Conservation (phyloP, 2,113 vertebrate genomes). For the Otis tarda region DNA sequence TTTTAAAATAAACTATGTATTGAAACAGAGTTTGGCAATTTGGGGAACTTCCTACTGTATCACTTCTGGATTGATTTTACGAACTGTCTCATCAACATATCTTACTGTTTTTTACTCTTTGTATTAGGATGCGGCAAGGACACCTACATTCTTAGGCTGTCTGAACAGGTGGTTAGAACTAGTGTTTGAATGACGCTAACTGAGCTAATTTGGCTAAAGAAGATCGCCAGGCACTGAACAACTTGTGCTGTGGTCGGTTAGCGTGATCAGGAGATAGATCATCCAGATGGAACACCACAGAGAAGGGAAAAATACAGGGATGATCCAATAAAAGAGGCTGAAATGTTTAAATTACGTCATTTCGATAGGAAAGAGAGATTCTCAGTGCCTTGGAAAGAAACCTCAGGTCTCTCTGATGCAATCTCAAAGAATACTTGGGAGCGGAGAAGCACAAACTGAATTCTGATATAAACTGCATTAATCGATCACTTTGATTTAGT, state of each 20-base stretch:
- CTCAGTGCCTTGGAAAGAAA: not conserved
- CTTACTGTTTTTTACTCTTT: not conserved
- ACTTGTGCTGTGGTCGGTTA: not conserved
- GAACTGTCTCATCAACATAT: not conserved
- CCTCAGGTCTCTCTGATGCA: not conserved
- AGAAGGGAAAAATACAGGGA: not conserved
- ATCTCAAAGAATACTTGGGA: not conserved
- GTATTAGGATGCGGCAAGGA: not conserved
- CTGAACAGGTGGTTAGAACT: not conserved
- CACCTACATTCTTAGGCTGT: not conserved
- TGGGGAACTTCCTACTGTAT: not conserved
- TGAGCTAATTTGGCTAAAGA: not conserved
- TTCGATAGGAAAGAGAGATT: not conserved
- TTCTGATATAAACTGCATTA: not conserved
- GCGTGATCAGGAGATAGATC: not conserved
- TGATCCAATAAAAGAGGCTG: not conserved
- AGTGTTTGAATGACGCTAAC: accelerated
- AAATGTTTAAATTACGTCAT: not conserved
- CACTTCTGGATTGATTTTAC: not conserved
- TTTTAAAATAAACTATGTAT: not conserved
- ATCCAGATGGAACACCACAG: not conserved
- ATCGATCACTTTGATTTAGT: not conserved
- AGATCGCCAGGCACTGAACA: accelerated
- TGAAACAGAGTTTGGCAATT: not conserved
- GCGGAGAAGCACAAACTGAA: not conserved